Conservation (phyloP, 2,113 vertebrate genomes). For the Thalassarche chlororhynchos region DNA sequence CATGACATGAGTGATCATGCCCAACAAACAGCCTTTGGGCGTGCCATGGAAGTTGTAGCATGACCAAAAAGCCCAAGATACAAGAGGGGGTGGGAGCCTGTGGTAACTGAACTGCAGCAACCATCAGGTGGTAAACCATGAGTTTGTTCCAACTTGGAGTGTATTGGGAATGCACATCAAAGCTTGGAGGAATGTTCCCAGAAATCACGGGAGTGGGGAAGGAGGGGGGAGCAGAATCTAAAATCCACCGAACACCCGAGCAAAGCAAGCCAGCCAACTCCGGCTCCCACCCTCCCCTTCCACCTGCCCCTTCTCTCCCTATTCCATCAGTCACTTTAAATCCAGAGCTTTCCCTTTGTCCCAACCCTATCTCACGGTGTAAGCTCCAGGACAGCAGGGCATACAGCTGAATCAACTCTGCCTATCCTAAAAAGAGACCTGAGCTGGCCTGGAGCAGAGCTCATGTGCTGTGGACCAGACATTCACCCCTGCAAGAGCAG, state of each 20-base stretch:
- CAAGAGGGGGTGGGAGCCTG: slow-evolving; percentile 35
- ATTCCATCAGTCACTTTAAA: neutral
- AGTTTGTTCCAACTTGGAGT: slow-evolving; percentile 61
- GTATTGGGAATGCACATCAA: slow-evolving; percentile 57
- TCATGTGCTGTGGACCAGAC: neutral
- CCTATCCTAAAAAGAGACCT: neutral
- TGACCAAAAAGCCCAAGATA: slow-evolving; percentile 48
- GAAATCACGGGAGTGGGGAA: slow-evolving; percentile 21
- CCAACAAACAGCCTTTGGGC: slow-evolving; percentile 34
- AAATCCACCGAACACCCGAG: neutral
- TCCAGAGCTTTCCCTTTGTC: neutral
- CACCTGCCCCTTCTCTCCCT: neutral
- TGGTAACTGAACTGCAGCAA: slow-evolving; percentile 41
- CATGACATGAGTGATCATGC: slow-evolving; percentile 42
- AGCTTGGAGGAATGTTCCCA: slow-evolving; percentile 52
- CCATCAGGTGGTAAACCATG: slow-evolving; percentile 34
- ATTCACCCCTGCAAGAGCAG: neutral
- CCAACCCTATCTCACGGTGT: rapidly evolving
- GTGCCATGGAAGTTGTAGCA: slow-evolving; percentile 33
- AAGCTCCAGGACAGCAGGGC: neutral
- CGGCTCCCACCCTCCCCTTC: neutral
- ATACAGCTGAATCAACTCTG: neutral
- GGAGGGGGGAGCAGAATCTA: neutral
- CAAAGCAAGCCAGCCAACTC: neutral
- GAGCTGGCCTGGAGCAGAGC: neutral